Evolutionary conservation across 2,888 invertebrate genomes (phyloP).

Genomic region (Corythucha ciliata): DNA sequence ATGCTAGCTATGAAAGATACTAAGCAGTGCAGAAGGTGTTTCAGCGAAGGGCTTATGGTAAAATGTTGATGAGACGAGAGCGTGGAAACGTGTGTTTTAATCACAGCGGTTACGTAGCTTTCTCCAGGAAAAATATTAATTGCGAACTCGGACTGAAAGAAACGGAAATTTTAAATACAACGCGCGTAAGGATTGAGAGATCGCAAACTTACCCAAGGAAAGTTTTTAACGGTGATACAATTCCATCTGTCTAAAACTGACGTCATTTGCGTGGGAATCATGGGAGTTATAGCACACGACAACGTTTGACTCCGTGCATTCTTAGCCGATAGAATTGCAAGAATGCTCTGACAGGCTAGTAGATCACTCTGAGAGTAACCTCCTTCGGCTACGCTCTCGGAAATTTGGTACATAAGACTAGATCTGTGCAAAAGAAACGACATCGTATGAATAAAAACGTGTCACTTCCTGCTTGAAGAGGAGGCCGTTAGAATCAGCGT

Average conservation of each 20-base stretch:
- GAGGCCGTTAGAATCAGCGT: too few relatives aligned
- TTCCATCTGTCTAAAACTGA: conserved; percentile 56
- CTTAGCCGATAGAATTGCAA: conserved; percentile 43
- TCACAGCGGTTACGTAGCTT: conserved; percentile 67
- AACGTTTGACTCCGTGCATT: conserved; percentile 42
- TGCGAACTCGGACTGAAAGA: conserved; percentile 54
- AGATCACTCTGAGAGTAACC: conserved; percentile 35
- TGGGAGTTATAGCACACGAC: conserved; percentile 46
- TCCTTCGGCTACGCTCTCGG: conserved; percentile 40
- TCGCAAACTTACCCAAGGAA: conserved; percentile 48
- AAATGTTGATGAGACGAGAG: conserved; percentile 52
- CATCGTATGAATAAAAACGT: too few relatives aligned
- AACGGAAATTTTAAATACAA: conserved; percentile 13
- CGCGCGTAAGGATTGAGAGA: background rate
- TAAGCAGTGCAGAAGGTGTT: conserved; percentile 54
- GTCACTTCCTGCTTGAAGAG: conserved; percentile 32
- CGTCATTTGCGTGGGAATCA: conserved; percentile 49
- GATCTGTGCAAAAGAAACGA: conserved; percentile 40
- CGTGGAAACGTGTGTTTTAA: conserved; percentile 56
- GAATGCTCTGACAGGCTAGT: conserved; percentile 40
- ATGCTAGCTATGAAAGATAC: conserved; percentile 56
- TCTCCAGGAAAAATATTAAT: conserved; percentile 75
- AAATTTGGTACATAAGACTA: conserved; percentile 44
- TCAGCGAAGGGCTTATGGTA: conserved; percentile 53
- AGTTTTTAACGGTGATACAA: conserved; percentile 47